Evolutionary conservation across 2,797 vertebrate species (phyloP), one percentile per base, ranked within the genome.

Genomic region (Petrocephalus schoutedeni): DNA sequence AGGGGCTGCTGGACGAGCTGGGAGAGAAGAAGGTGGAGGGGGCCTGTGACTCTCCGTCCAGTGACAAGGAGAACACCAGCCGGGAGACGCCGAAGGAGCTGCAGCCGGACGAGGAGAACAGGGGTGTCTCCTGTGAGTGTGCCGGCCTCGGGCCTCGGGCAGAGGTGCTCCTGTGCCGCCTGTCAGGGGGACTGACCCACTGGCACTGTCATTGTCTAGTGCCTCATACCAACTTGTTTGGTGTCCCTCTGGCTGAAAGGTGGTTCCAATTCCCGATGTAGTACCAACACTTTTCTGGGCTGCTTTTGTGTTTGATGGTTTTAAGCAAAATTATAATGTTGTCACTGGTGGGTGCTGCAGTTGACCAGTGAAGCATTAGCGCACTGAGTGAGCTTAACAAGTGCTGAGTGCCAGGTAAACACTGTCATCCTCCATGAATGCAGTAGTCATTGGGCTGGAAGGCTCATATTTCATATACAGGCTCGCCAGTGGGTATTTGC

Each of bases 41-140:
- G 9, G 95, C 97, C 16, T 99, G 98, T 28, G 98, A 99, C 92
- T 99, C 98, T 85, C 98, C 98, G 0, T 99, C 98, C 88, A 99
- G 98, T 71, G 98, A 99, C 93, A 99, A 99, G 92, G 98, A 99
- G 90, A 99, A 99, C 3, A 96, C 98, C 85, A 96, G 96, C 91
- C 98, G 98, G 89, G 98, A 99, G 91, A 97, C 95, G 93, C 97
- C 96, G 91, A 95, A 95, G 91, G 97, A 98, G 90, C 90, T 91
- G 45, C n/a, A 88, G 9, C 87, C 94, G 89, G 98, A 98, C 88
- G 97, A 98, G 87, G 98, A 98, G 89, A 97, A 89, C 92, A 95
- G 96, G 91, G 97, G 98, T n/a, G 97, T 96, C 89, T 95, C 97
- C 89, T 97, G 98, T 99, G 94, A 95, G 97, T 96, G 97, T 96